Base-by-base conservation (phyloP, 2,113 vertebrate species). In the Anarrhichthys ocellatus region DNA sequence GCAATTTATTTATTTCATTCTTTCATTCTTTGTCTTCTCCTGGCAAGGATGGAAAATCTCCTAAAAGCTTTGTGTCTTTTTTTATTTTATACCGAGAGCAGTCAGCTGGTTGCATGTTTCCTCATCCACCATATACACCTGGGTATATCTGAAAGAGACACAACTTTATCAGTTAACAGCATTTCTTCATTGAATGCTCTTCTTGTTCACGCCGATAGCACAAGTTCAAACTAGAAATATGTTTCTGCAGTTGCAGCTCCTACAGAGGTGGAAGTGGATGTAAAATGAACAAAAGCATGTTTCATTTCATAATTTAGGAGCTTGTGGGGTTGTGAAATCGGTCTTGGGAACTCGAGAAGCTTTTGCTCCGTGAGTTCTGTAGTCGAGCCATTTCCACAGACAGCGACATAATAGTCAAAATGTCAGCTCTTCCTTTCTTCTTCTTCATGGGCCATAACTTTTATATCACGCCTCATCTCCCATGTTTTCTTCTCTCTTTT, bases 401-500 rank as follows among this genome's bases (percentile, higher is more conserved):
- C 80, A 77, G 56, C 27, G 73, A 83, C 91, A 61, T 83, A 91
- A 91, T 87, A 82, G 85, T 93, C 92, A 92, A 92, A 92, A 89
- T 90, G 91, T 92, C 93, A 91, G 78, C 83, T 90, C 87, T 86
- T 87, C 85, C 77, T 85, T 89, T 91, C 82, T 90, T 89, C 90
- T 88, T 90, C 84, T 92, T 92, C 91, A 92, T 82, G 92, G 88
- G 61, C 88, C 89, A 92, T 92, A 89, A 92, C 85, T 87, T 91
- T 87, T 88, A 48, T 42, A 87, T 82, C 86, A 91, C 80, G 76
- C 89, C 88, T 92, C 91, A 91, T 94, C 88, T 86, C 73, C 81
- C 24, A 2, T 80, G 74, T 82, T 84, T 79, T 88, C 75, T 78
- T 67, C 83, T 62, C 74, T 87, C 83, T 69, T 80, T 63, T 80